phyloP scores from a whole-genome alignment of 2,797 vertebrate species.

The Limosa lapponica region DNA sequence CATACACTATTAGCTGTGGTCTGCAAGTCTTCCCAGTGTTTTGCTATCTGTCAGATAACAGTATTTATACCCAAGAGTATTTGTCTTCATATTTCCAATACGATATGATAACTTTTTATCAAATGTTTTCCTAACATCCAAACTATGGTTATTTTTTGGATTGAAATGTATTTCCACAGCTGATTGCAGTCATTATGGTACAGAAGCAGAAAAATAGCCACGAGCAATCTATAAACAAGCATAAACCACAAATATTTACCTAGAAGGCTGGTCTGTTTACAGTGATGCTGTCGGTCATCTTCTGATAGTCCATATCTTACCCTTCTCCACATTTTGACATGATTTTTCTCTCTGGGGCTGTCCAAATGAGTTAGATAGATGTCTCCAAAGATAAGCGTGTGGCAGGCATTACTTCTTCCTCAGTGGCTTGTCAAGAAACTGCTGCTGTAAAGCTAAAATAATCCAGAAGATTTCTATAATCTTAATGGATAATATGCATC shows the following conservation, averaged over 20 bases:
- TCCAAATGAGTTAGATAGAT: conserved; percentile 35
- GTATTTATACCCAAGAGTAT: background rate
- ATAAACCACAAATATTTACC: conserved; percentile 46
- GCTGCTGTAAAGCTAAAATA: background rate
- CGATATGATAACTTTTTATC: background rate
- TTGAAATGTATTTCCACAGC: background rate
- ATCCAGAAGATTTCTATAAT: background rate
- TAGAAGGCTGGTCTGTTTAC: conserved; percentile 35
- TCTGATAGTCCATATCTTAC: conserved; percentile 3
- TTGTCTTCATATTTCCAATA: background rate
- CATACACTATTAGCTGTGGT: background rate
- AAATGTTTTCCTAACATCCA: background rate
- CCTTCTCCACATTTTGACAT: background rate
- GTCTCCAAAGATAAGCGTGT: conserved; percentile 30
- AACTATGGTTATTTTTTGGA: background rate
- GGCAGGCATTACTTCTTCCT: conserved; percentile 60
- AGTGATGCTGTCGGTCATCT: background rate
- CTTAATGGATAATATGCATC: background rate
- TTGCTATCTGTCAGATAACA: background rate
- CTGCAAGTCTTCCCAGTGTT: background rate
- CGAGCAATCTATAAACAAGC: background rate
- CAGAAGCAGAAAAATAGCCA: background rate
- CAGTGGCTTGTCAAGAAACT: conserved; percentile 44
- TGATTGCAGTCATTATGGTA: background rate
- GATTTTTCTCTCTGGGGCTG: conserved; percentile 53